Evolutionary conservation across 2,113 vertebrate genomes (phyloP).

Genomic region (Jaculus jaculus): DNA sequence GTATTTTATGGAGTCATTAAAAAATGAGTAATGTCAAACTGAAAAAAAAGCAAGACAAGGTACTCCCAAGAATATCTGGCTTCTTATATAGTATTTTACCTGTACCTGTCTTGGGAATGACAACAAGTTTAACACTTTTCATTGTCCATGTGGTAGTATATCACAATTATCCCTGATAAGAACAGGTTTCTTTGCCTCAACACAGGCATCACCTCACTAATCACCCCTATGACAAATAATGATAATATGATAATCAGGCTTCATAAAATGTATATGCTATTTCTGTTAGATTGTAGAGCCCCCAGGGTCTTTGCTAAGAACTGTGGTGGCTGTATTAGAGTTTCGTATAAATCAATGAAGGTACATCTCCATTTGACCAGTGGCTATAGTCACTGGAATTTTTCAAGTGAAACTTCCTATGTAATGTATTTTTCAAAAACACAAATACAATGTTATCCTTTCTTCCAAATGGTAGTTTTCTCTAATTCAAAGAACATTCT

Average conservation of each 20-base stretch:
- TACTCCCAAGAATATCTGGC: not conserved
- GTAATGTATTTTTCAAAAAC: constrained; percentile 63
- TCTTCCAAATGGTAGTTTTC: constrained; percentile 51
- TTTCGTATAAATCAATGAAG: constrained; percentile 67
- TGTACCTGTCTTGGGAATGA: not conserved
- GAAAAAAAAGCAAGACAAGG: not conserved
- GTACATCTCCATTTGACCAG: constrained; percentile 62
- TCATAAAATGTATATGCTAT: constrained; percentile 45
- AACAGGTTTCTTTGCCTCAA: constrained; percentile 13
- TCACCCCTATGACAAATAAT: constrained; percentile 57
- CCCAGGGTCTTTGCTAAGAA: constrained; percentile 45
- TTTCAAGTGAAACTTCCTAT: constrained; percentile 63
- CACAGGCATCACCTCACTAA: constrained; percentile 48
- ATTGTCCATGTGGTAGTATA: not conserved
- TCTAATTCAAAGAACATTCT: constrained; percentile 44
- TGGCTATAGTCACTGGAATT: constrained; percentile 38
- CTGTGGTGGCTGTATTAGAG: constrained; percentile 58
- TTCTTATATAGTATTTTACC: not conserved
- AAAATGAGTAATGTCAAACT: constrained; percentile 38
- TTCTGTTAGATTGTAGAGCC: constrained; percentile 63
- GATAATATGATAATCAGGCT: constrained; percentile 57
- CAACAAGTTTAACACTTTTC: constrained; percentile 3
- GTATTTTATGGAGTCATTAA: not conserved
- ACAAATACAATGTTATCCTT: constrained; percentile 50
- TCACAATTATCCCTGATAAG: constrained; percentile 54